These are phyloP conservation scores for Ormyrus labotus DNA, from an alignment of 2,888 invertebrate species.

Conservation along the genomic window DNA sequence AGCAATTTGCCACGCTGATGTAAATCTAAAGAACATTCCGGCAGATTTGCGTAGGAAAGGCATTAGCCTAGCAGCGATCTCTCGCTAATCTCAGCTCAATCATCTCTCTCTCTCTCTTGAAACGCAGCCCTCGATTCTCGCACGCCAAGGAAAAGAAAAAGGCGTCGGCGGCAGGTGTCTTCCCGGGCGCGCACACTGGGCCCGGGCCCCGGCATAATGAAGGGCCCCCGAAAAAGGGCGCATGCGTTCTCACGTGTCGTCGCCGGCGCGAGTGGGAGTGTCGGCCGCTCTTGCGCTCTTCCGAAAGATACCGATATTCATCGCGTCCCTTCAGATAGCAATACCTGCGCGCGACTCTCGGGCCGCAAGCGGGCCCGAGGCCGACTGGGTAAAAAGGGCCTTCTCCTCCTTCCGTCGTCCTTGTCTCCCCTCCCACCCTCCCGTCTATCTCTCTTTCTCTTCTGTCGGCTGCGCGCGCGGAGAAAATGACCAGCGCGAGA, in stretches of 20 bases:
- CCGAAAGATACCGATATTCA: constrained; percentile 58
- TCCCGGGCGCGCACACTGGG: not conserved
- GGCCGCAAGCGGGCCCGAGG: constrained; percentile 15
- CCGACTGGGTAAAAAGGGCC: constrained; percentile 47
- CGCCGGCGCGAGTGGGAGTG: constrained; percentile 48
- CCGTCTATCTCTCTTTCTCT: not conserved
- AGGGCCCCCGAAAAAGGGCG: constrained; percentile 26
- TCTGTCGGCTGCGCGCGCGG: not conserved
- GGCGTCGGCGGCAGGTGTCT: constrained; percentile 47
- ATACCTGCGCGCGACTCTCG: constrained; percentile 27
- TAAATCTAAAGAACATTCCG: no score
- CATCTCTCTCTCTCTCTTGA: constrained; percentile 6
- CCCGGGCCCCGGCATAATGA: constrained; percentile 33
- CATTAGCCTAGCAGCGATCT: constrained; percentile 46
- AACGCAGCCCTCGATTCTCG: constrained; percentile 35
- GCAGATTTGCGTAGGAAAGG: constrained; percentile 37
- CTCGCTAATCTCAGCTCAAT: constrained; percentile 49
- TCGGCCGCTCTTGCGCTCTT: constrained; percentile 17
- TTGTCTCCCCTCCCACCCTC: not conserved
- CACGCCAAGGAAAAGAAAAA: constrained; percentile 30
- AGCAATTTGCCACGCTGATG: no score
- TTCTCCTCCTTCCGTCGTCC: not conserved
- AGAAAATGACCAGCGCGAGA: constrained; percentile 61
- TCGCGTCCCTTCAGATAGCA: constrained; percentile 51
- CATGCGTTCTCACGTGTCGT: constrained; percentile 26